Percentiles rank a stretch among this genome's conserved stretches.
Conservation (phyloP, 1,140 invertebrate species). For the Stratiolaelaps scimitus region DNA sequence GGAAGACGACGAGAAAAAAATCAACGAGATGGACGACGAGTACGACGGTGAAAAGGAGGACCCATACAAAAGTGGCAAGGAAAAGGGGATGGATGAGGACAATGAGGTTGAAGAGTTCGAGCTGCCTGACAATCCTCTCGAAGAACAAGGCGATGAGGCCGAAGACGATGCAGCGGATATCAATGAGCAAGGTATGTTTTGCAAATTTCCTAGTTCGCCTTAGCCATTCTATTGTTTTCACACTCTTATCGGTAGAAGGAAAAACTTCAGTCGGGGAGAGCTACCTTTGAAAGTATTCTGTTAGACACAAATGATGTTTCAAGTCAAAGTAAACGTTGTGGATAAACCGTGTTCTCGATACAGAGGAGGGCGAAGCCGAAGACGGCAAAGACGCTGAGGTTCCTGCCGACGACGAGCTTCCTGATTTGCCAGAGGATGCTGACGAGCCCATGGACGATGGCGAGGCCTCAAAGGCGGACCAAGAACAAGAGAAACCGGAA, state of each 20-base stretch:
- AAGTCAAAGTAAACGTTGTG: too few relatives aligned
- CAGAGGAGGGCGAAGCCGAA: conserved; percentile 48
- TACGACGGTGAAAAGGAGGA: conserved; percentile 37
- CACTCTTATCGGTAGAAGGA: too few relatives aligned
- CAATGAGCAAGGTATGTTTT: too few relatives aligned
- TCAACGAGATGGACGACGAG: conserved; percentile 43
- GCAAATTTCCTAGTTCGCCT: too few relatives aligned
- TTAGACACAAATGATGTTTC: too few relatives aligned
- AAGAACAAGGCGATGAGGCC: conserved; percentile 38
- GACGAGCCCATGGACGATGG: conserved; percentile 31
- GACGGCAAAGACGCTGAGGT: conserved; percentile 10
- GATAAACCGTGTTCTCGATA: conserved; percentile 34
- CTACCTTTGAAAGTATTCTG: too few relatives aligned
- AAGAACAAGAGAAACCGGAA: conserved; percentile 29
- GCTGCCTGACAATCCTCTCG: conserved; percentile 57
- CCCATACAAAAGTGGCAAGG: conserved; percentile 31
- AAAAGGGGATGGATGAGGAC: conserved; percentile 17
- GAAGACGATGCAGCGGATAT: too few relatives aligned
- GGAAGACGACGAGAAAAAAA: conserved; percentile 56
- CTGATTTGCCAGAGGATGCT: conserved; percentile 29
- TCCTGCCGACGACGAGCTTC: background rate
- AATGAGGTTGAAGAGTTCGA: conserved; percentile 51
- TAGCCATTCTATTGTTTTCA: too few relatives aligned
- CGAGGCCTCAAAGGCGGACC: conserved; percentile 33
- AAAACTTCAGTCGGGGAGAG: too few relatives aligned